A percentile compares a stretch with the other conserved stretches of the same genome.
phyloP scores from a whole-genome alignment of 1,140 invertebrate species.

The Lethrus apterus region DNA sequence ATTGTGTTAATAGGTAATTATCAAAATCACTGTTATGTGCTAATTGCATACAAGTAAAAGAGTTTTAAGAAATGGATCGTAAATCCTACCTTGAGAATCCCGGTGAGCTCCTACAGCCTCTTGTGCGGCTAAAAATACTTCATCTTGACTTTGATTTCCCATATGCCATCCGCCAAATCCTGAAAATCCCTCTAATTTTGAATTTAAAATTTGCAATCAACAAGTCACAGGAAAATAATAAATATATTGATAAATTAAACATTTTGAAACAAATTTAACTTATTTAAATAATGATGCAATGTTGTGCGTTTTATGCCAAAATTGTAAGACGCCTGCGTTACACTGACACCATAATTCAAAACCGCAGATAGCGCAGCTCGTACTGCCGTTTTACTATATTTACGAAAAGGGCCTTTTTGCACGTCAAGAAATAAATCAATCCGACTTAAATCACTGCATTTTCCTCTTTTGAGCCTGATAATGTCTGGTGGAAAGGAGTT shows the following conservation, averaged over 20 bases:
- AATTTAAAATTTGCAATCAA: slow-evolving; percentile 10
- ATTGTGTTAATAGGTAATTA: too few relatives aligned
- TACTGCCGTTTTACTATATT: slow-evolving; percentile 46
- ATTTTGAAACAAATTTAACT: slow-evolving; percentile 39
- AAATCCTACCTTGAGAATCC: slow-evolving; percentile 69
- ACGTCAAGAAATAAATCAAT: slow-evolving; percentile 24
- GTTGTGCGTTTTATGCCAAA: slow-evolving; percentile 51
- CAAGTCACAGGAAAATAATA: too few relatives aligned
- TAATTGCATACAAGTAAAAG: slow-evolving; percentile 14
- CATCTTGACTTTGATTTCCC: slow-evolving; percentile 60
- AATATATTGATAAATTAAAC: slow-evolving; percentile 10
- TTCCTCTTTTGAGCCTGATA: slow-evolving; percentile 13
- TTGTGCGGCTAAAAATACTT: slow-evolving; percentile 63
- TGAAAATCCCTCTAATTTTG: slow-evolving; percentile 27
- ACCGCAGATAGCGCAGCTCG: slow-evolving; percentile 48
- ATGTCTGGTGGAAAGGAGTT: slow-evolving; percentile 29
- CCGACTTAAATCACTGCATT: slow-evolving; percentile 17
- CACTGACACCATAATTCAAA: slow-evolving; percentile 46
- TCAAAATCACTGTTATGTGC: too few relatives aligned
- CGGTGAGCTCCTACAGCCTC: slow-evolving; percentile 62
- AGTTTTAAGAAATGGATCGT: slow-evolving; percentile 36
- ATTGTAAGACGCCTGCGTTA: slow-evolving; percentile 46
- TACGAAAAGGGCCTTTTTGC: slow-evolving; percentile 31
- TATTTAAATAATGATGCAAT: slow-evolving; percentile 51
- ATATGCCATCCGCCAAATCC: slow-evolving; percentile 60